Evolutionary conservation across 2,113 vertebrate species (phyloP).

Genomic region (Campylomormyrus numenius): DNA sequence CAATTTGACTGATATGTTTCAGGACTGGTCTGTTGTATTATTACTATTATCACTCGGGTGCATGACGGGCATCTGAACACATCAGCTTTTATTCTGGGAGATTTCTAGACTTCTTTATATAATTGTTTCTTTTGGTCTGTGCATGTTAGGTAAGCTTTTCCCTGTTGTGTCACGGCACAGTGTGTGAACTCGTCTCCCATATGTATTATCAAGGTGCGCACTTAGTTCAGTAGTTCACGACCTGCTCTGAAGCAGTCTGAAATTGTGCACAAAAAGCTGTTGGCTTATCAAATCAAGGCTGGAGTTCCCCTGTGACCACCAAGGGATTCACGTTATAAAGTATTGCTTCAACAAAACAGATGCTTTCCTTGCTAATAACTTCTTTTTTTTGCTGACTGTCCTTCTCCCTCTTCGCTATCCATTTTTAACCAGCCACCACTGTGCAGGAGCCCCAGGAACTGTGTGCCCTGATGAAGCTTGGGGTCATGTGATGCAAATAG

Average conservation of each 20-base stretch:
- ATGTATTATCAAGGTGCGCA: neutral
- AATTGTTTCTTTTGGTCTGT: neutral
- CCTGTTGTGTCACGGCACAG: neutral
- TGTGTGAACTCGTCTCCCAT: neutral
- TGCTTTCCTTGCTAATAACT: neutral
- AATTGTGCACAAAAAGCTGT: neutral
- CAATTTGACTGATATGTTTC: neutral
- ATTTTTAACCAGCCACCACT: neutral
- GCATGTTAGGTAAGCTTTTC: neutral
- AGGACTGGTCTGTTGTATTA: neutral
- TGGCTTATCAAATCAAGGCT: neutral
- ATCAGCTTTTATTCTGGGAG: neutral
- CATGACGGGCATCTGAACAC: neutral
- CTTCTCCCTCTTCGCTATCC: neutral
- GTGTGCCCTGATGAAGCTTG: slow-evolving; percentile 19
- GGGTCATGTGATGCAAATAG: slow-evolving; percentile 26
- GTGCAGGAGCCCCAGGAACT: slow-evolving; percentile 14
- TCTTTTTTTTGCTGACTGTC: neutral
- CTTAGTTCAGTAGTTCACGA: neutral
- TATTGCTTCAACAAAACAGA: neutral
- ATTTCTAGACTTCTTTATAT: neutral
- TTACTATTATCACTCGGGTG: neutral
- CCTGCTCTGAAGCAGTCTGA: neutral
- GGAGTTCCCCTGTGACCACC: neutral
- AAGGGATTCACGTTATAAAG: neutral